Evolutionary conservation across 2,113 vertebrate genomes (phyloP).

Genomic region (Cyprinodon brontotheroides): DNA sequence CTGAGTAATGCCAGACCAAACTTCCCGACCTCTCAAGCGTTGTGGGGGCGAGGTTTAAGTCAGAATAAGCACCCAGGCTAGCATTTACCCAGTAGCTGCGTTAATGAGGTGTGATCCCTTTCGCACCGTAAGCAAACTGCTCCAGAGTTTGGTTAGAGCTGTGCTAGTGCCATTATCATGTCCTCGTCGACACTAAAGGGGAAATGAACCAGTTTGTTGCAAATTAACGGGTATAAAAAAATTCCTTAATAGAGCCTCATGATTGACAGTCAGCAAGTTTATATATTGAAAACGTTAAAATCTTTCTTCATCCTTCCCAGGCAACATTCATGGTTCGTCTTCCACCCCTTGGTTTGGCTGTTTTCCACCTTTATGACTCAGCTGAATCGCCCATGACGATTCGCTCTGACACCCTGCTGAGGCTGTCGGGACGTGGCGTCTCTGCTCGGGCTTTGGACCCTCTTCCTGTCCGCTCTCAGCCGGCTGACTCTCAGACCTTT

Average conservation of each 20-base stretch:
- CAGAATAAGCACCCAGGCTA: no score
- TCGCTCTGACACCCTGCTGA: constrained; percentile 82
- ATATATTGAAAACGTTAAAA: neutral
- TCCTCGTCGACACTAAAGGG: no score
- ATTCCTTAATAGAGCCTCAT: constrained; percentile 20
- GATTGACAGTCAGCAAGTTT: neutral
- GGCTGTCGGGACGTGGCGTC: constrained; percentile 78
- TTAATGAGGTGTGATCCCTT: no score
- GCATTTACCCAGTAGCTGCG: no score
- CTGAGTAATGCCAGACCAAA: no score
- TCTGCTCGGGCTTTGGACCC: constrained; percentile 72
- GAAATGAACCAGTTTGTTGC: neutral
- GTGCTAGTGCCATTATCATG: no score
- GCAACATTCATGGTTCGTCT: constrained; percentile 88
- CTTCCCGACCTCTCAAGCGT: no score
- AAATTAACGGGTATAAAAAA: neutral
- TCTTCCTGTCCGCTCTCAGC: constrained; percentile 82
- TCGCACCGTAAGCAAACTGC: no score
- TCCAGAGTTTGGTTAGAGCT: no score
- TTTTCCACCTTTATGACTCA: constrained; percentile 88
- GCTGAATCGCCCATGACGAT: constrained; percentile 76
- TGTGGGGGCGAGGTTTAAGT: no score
- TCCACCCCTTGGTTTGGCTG: constrained; percentile 84
- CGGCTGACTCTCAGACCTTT: constrained; percentile 78
- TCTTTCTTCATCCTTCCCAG: constrained; percentile 64